Base-by-base conservation (phyloP, 1,140 invertebrate species). In the Formica selysi region DNA sequence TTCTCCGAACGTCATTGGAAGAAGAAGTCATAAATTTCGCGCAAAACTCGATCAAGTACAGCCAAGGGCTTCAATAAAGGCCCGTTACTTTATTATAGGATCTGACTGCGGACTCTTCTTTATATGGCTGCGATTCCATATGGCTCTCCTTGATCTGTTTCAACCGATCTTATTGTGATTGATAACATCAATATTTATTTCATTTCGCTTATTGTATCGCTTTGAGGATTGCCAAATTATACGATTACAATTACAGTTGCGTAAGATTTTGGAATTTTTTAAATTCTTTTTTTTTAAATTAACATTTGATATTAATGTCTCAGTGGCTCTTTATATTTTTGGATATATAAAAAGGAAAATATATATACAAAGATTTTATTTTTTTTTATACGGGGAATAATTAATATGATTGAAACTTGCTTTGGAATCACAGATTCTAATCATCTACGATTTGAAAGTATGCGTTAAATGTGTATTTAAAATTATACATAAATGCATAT, bases 1-100 rank as follows among this genome's bases (percentile, higher is more conserved):
- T 81, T 81, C 79, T 73, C 79, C 44, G 32, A 70, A 16, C 67
- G 36, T 61, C 67, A 29, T 73, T 26, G 26, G 11, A 61, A 19
- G 54, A 83, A 83, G 73, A 83, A 38, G 26, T 81, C 54, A 67
- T 73, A 81, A 81, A 26, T n/a, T 80, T 68, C 32, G 65, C 54
- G 54, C 54, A 73, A 74, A 74, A 81, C 36, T 41, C 67, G 51
- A 83, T 83, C 32, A 62, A 32, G 10, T 32, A 19, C 13, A 51
- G 29, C 16, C 67, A 38, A 61, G 26, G 54, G 22, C 32, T 26
- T 1, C 19, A n/a, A 41, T 54, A 73, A 73, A 41, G 51, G 10
- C 19, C 19, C 22, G 38, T 61, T 61, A 74, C 11, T 26, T 11
- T 11, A 36, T 22, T 38, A 59, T 32, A 38, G n/a, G 32, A 59